A percentile compares a stretch with the other conserved stretches of the same genome.
Evolutionary conservation across 2,888 invertebrate species (phyloP).

Genomic region (Cheilosia pagana): DNA sequence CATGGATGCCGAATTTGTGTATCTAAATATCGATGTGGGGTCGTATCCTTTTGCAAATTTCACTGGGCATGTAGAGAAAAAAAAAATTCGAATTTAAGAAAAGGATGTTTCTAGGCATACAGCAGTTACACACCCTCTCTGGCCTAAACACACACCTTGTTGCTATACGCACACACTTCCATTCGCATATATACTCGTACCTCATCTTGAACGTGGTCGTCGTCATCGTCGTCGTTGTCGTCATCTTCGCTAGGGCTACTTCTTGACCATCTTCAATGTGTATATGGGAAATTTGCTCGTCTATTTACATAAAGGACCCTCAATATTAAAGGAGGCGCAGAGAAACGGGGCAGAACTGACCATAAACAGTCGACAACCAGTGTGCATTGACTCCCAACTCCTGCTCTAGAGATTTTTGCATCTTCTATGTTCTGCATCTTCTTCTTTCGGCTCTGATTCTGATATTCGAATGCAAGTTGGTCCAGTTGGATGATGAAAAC

Average conservation of each 20-base stretch:
- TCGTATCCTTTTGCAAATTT: slow-evolving; percentile 33
- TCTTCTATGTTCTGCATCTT: slow-evolving; percentile 22
- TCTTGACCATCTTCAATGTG: slow-evolving; percentile 73
- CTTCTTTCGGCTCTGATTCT: slow-evolving; percentile 77
- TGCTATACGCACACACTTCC: slow-evolving; percentile 38
- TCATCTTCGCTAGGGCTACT: slow-evolving; percentile 75
- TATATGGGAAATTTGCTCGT: slow-evolving; percentile 68
- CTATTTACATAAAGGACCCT: slow-evolving; percentile 67
- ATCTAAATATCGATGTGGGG: slow-evolving; percentile 75
- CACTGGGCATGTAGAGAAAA: slow-evolving; percentile 31
- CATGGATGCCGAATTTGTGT: slow-evolving; percentile 73
- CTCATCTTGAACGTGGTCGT: slow-evolving; percentile 36
- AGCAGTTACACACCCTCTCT: slow-evolving; percentile 37
- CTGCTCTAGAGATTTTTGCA: slow-evolving; percentile 43
- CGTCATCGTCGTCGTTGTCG: slow-evolving; percentile 64
- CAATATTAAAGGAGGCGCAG: neutral
- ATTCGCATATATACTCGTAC: slow-evolving; percentile 34
- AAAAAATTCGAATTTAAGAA: slow-evolving; percentile 60
- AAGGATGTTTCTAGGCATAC: slow-evolving; percentile 53
- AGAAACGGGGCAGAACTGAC: neutral
- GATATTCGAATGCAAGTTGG: slow-evolving; percentile 66
- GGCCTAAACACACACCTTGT: slow-evolving; percentile 47
- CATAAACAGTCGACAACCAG: slow-evolving; percentile 50
- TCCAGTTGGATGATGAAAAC: slow-evolving; percentile 77
- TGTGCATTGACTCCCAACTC: slow-evolving; percentile 61